These are phyloP conservation scores for Agrotis segetum DNA, from an alignment of 2,888 invertebrate species.

Conservation along the genomic window DNA sequence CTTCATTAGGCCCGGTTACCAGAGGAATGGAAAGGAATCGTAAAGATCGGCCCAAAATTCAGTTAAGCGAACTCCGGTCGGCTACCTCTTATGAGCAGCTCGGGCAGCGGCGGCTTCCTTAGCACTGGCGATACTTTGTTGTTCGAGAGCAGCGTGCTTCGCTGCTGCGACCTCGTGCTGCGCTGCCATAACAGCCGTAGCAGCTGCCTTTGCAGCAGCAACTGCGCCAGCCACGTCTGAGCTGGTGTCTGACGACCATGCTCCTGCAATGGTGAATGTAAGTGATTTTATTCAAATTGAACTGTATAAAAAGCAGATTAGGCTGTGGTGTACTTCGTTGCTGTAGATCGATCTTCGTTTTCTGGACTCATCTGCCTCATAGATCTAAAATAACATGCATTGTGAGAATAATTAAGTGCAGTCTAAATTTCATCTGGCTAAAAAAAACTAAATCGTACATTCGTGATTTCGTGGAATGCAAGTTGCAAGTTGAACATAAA, in stretches of 20 bases:
- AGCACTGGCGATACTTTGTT: slow-evolving; percentile 94
- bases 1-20: no score
- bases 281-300: background rate
- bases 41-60: no score
- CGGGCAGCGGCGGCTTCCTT: slow-evolving; percentile 93
- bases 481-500: no score
- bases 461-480: no score
- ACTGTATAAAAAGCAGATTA: background rate
- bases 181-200: slow-evolving; percentile 93
- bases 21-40: no score
- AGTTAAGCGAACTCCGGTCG: background rate
- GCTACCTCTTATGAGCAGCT: slow-evolving; percentile 90
- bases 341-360: no score
- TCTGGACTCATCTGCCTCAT: no score
- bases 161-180: slow-evolving; percentile 94
- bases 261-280: slow-evolving; percentile 40
- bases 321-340: no score
- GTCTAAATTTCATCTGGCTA: no score
- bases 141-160: slow-evolving; percentile 93
- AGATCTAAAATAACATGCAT: no score
- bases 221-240: slow-evolving; percentile 94
- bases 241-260: slow-evolving; percentile 85
- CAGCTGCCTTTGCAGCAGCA: slow-evolving; percentile 94
- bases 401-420: no score
- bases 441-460: no score